These are phyloP conservation scores for Harmothoe impar DNA, from an alignment of 2,888 invertebrate genomes.

Conservation along the genomic window DNA sequence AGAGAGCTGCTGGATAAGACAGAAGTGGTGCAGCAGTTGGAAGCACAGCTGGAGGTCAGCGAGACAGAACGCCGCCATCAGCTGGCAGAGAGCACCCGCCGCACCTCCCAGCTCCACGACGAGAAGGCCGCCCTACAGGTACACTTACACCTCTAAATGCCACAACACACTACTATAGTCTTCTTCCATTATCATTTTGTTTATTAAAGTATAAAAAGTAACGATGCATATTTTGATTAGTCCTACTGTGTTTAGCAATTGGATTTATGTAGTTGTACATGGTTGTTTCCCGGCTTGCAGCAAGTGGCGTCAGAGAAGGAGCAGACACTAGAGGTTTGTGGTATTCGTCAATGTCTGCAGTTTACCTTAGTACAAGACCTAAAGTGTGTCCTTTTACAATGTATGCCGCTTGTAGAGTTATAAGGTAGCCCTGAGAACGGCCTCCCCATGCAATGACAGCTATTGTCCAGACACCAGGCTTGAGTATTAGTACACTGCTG, in stretches of 20 bases:
- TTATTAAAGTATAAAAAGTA: background rate
- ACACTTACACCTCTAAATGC: constrained; percentile 63
- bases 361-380: no score
- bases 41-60: constrained; percentile 76
- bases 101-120: constrained; percentile 63
- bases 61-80: constrained; percentile 63
- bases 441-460: no score
- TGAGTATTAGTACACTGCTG: no score
- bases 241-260: no score
- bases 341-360: background rate
- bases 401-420: no score
- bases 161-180: no score
- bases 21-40: constrained; percentile 78
- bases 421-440: no score
- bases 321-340: constrained; percentile 18
- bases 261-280: no score
- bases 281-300: background rate
- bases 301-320: constrained; percentile 23
- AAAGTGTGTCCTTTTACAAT: no score
- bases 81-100: constrained; percentile 58
- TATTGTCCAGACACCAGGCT: no score
- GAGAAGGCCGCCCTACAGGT: constrained; percentile 75
- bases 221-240: no score
- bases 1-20: constrained; percentile 71
- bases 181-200: constrained; percentile 65